These are phyloP conservation scores for Virgularia gustaviana DNA, from an alignment of 92 coral and sea anemone genomes.

Conservation along the genomic window DNA sequence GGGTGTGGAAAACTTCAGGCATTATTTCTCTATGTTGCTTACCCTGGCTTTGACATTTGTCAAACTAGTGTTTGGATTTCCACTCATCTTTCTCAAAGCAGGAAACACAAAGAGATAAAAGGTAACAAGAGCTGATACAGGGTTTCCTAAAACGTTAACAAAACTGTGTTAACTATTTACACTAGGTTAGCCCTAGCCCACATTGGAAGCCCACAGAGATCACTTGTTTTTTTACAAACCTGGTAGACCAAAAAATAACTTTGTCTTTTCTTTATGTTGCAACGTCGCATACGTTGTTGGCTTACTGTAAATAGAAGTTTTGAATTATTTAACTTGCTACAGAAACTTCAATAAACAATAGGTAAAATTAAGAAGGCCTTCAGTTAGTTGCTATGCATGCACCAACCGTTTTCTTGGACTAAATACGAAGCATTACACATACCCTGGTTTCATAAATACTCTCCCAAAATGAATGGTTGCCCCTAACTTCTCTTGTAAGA, in stretches of 20 bases:
- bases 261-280: conserved; percentile 45
- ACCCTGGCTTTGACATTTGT: conserved; percentile 77
- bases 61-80: conserved; percentile 57
- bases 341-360: too few species aligned
- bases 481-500: conserved; percentile 70
- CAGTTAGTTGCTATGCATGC: too few species aligned
- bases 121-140: conserved; percentile 95
- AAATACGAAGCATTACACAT: too few species aligned
- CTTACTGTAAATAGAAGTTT: conserved; percentile 63
- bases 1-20: neutral
- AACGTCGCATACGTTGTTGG: conserved; percentile 92
- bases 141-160: conserved; percentile 63
- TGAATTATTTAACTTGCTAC: too few species aligned
- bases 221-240: conserved; percentile 43
- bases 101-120: conserved; percentile 90
- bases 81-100: conserved; percentile 81
- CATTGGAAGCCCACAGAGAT: too few species aligned
- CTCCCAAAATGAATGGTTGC: conserved; percentile 94
- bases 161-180: neutral
- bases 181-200: neutral
- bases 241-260: conserved; percentile 84
- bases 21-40: conserved; percentile 12
- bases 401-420: neutral
- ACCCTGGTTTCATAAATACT: conserved; percentile 98
- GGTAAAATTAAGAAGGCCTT: too few species aligned